Conservation (phyloP, 2,797 vertebrate species). For the Chaetodon trifasciatus region DNA sequence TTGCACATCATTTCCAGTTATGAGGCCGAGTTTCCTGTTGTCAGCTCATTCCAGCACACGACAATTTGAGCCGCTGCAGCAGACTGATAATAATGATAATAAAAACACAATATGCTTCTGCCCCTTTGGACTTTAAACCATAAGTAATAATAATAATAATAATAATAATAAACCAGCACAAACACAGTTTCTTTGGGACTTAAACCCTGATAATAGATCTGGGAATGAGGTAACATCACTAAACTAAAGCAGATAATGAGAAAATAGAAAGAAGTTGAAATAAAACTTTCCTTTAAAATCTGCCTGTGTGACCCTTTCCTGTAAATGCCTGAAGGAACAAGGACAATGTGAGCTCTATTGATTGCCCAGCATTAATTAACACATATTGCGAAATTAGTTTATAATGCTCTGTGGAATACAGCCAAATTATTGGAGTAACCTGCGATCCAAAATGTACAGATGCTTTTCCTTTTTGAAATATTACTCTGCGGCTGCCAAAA, state of each 20-base stretch:
- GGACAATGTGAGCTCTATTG: neutral
- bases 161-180: no score
- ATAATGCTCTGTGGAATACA: conserved; percentile 23
- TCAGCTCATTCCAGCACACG: no score
- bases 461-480: conserved; percentile 36
- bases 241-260: neutral
- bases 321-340: conserved; percentile 8
- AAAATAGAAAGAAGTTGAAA: neutral
- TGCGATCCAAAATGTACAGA: conserved; percentile 17
- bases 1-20: no score
- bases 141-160: no score
- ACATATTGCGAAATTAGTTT: conserved; percentile 10
- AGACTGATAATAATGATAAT: no score
- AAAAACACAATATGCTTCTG: no score
- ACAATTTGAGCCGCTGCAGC: no score
- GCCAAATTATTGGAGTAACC: conserved; percentile 44
- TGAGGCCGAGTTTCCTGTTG: no score
- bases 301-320: neutral
- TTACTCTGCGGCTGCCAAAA: conserved; percentile 38
- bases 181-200: no score
- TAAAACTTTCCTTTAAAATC: neutral
- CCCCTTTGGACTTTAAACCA: no score
- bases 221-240: no score
- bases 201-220: no score
- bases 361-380: conserved; percentile 19